phyloP scores from a whole-genome alignment of 2,888 invertebrate genomes.

The Meganola albula region DNA sequence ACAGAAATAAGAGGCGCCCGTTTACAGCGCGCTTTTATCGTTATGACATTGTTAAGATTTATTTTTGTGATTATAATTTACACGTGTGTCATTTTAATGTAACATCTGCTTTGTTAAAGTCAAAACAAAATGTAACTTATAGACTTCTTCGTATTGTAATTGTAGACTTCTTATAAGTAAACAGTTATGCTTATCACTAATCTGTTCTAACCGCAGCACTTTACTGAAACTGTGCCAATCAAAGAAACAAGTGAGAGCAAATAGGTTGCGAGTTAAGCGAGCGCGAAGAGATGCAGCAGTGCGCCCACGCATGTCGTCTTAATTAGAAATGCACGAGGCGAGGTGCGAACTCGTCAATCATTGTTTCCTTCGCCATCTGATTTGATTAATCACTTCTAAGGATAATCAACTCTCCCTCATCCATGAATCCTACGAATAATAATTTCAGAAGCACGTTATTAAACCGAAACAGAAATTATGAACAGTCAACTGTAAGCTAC shows the following conservation, averaged over 20 bases:
- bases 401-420: conserved; percentile 50
- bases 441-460: too few species aligned
- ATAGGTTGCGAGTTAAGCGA: conserved; percentile 51
- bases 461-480: conserved; percentile 7
- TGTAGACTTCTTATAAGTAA: too few species aligned
- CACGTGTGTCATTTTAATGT: conserved; percentile 43
- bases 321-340: conserved; percentile 66
- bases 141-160: too few species aligned
- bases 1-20: conserved; percentile 71
- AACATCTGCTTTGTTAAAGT: conserved; percentile 16
- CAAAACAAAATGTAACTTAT: too few species aligned
- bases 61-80: conserved; percentile 47
- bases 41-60: conserved; percentile 70
- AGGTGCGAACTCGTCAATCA: conserved; percentile 77
- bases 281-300: conserved; percentile 53
- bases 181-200: too few species aligned
- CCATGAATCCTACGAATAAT: conserved; percentile 47
- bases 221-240: too few species aligned
- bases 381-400: conserved; percentile 58
- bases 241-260: conserved; percentile 39
- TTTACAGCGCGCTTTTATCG: conserved; percentile 65
- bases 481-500: too few species aligned
- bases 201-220: too few species aligned
- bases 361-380: conserved; percentile 57
- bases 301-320: conserved; percentile 70